Evolutionary conservation across 2,797 vertebrate species (phyloP).

Genomic region (Tokudaia tokunoshimensis): DNA sequence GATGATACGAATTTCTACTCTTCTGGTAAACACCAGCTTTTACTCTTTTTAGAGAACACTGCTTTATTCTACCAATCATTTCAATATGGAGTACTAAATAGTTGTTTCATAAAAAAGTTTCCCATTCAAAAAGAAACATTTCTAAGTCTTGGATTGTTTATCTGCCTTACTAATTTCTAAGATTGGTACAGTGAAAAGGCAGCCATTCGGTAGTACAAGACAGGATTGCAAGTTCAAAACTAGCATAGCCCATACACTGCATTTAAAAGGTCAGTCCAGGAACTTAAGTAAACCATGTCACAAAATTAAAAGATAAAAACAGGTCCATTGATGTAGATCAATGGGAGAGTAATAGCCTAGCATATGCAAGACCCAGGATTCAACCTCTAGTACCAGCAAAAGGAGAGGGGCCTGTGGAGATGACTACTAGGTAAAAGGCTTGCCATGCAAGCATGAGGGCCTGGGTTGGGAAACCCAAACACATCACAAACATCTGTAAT

Average conservation of each 20-base stretch:
- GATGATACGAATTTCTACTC: not conserved
- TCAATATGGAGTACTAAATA: slow-evolving; percentile 61
- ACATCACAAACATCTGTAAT: not conserved
- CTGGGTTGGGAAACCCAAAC: not conserved
- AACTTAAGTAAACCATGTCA: not conserved
- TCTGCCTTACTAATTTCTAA: not conserved
- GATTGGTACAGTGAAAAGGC: not conserved
- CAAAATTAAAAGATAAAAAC: not conserved
- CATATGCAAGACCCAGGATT: not conserved
- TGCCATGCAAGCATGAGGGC: not conserved
- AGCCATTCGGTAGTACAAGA: not conserved
- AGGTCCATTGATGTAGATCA: not conserved
- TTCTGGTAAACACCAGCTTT: not conserved
- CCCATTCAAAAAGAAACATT: slow-evolving; percentile 53
- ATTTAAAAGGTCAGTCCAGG: not conserved
- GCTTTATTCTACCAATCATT: slow-evolving; percentile 22
- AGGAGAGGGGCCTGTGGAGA: too few species aligned
- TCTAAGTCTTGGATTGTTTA: not conserved
- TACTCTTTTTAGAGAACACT: slow-evolving; percentile 40
- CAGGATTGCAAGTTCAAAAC: not conserved
- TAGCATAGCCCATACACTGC: not conserved
- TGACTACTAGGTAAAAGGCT: not conserved
- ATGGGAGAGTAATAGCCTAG: not conserved
- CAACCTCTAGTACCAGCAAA: not conserved
- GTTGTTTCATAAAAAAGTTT: slow-evolving; percentile 59